Conservation (phyloP, 2,888 invertebrate genomes). For the Neria commutata region DNA sequence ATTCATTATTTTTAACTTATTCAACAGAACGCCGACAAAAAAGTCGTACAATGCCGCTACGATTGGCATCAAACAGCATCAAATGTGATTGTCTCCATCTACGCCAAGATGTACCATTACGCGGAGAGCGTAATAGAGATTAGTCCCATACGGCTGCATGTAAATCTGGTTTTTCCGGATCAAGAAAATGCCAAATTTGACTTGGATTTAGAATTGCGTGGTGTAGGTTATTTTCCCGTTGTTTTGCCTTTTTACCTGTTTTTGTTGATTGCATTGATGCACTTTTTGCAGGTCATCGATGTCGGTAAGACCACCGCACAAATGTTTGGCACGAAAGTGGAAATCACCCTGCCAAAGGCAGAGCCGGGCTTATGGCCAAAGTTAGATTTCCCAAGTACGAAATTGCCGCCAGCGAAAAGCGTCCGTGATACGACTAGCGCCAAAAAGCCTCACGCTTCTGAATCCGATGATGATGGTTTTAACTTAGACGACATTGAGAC, state of each 20-base stretch:
- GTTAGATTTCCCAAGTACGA: slow-evolving; percentile 69
- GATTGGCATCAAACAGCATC: slow-evolving; percentile 96
- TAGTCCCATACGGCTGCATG: slow-evolving; percentile 81
- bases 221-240: slow-evolving; percentile 67
- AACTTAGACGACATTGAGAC: slow-evolving; percentile 76
- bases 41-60: slow-evolving; percentile 76
- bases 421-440: not conserved
- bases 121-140: slow-evolving; percentile 75
- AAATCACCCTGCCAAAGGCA: slow-evolving; percentile 87
- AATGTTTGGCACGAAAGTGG: slow-evolving; percentile 89
- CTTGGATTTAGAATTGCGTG: slow-evolving; percentile 79
- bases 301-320: slow-evolving; percentile 73
- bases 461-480: slow-evolving; percentile 67
- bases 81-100: slow-evolving; percentile 84
- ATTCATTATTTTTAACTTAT: slow-evolving; percentile 37
- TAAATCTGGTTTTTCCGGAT: slow-evolving; percentile 78
- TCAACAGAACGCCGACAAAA: slow-evolving; percentile 65
- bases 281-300: slow-evolving; percentile 73
- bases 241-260: not conserved
- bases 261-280: slow-evolving; percentile 1
- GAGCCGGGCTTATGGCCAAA: slow-evolving; percentile 84
- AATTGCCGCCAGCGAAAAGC: slow-evolving; percentile 35
- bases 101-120: slow-evolving; percentile 89
- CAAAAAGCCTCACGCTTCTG: not conserved
- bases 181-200: slow-evolving; percentile 74